phyloP scores from a whole-genome alignment of 2,797 vertebrate genomes.

The Falco berigora region DNA sequence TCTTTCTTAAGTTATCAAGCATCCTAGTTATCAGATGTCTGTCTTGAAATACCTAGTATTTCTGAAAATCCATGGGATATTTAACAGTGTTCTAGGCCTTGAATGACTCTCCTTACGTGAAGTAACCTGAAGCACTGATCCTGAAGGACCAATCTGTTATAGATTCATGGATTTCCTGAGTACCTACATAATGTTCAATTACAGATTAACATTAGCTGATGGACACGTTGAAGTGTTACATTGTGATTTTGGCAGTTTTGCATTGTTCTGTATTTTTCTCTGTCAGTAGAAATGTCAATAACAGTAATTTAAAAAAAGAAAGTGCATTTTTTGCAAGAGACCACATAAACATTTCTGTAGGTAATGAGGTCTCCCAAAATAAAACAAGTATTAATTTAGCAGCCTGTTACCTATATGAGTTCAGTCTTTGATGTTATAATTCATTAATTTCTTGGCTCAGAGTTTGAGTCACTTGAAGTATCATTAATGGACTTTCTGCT shows the following conservation, averaged over 20 bases:
- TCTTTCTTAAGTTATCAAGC: not conserved
- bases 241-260: not conserved
- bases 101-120: constrained; percentile 5
- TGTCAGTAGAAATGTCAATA: not conserved
- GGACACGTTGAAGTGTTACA: not conserved
- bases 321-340: not conserved
- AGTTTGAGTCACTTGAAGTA: not conserved
- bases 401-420: not conserved
- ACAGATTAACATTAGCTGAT: constrained; percentile 31
- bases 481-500: not conserved
- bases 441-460: not conserved
- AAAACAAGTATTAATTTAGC: not conserved
- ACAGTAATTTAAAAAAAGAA: not conserved
- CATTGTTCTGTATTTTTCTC: not conserved
- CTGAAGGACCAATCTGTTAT: constrained; percentile 22
- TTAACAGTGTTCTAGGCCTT: not conserved
- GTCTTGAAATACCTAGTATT: not conserved
- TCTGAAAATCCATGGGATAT: not conserved
- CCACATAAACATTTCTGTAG: not conserved
- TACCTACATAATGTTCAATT: not conserved
- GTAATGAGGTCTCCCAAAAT: not conserved
- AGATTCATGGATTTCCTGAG: constrained; percentile 40
- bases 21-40: not conserved
- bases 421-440: not conserved
- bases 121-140: constrained; percentile 9